Base-by-base conservation (phyloP, 2,888 invertebrate genomes). In the Acheta domesticus region DNA sequence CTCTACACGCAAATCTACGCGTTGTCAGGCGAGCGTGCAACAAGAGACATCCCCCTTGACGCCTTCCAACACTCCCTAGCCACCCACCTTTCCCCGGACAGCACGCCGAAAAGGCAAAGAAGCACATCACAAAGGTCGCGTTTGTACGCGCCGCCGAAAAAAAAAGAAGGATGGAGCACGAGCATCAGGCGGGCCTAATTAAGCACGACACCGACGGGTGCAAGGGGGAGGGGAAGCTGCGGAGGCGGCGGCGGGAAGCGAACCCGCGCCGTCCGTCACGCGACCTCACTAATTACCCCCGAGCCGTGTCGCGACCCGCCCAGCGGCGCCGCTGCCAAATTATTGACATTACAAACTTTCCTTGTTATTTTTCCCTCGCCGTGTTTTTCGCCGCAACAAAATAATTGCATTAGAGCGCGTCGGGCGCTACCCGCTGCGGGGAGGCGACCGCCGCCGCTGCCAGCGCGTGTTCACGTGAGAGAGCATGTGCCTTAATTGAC, bases 251-350 rank as follows among this genome's bases (percentile, higher is more conserved):
- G 36, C 5, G 36, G 36, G 36, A 36, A 19, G 62, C 62, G n/a
- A 62, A 62, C 62, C 62, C n/a, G 8, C 62, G 62, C 62, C 62
- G 14, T 19, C 62, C 62, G 62, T 62, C 62, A 62, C 62, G 62
- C 62, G 62, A 19, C 62, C 62, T 62, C 62, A n/a, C 62, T 62
- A 62, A 62, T 62, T 62, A 62, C 62, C 62, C 62, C n/a, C 16
- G 62, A 62, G 62, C 62, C n/a, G 62, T 62, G 62, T 62, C 62
- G 62, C 62, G n/a, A 62, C 62, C 62, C 62, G 62, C 16, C 62
- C n/a, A 19, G 62, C 62, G 16, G n/a, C 62, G 62, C 62, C 62
- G 62, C 62, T n/a, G n/a, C 62, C 14, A 62, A 62, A 62, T 62
- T 62, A 62, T 62, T 62, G 14, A 62, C n/a, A 62, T 62, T 62